Base-by-base conservation (phyloP, 2,888 invertebrate species). In the Patella ulyssiponensis region DNA sequence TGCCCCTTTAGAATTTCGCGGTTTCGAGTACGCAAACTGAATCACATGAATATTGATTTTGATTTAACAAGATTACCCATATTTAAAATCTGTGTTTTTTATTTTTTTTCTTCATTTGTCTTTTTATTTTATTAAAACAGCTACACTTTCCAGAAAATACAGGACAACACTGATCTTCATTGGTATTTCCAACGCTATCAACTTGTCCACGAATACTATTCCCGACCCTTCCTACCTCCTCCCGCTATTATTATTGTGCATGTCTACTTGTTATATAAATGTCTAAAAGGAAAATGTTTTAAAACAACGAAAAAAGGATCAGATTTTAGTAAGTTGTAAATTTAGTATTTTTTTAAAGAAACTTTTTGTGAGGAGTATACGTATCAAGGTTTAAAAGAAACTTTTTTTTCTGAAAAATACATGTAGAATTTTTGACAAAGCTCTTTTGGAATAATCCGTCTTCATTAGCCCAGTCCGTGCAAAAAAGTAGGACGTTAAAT, bases 101-200 rank as follows among this genome's bases (percentile, higher is more conserved):
- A 0, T 9, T 44, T 44, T 44, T 9, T 44, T 44, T 9, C 9
- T 7, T 44, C 74, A 53, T 73, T 73, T 76, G 71, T 73, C 76
- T 77, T 77, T 75, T 44, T 23, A 82, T 84, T 76, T 44, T 44
- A 7, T 44, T 44, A 44, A 44, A 44, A 44, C 84, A 91, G 91
- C 81, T 88, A 89, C 86, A 90, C 91, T 5, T 91, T 91, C 82
- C 85, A 86, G 74, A 83, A 81, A 52, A 84, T 91, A 0, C 90
- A 91, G 77, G 90, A 88, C 15, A 88, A 90, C 76, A 89, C 91
- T 9, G 90, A 91, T 81, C 81, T 85, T 77, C 86, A 89, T 56
- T 92, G 91, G 91, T 86, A 87, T 76, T 91, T 88, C 83, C 90
- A 90, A 83, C 87, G 91, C 7, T 91, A 90, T 82, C 84, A 83